Evolutionary conservation across 2,888 invertebrate genomes (phyloP).

Genomic region (Chrysopilus asiliformis): DNA sequence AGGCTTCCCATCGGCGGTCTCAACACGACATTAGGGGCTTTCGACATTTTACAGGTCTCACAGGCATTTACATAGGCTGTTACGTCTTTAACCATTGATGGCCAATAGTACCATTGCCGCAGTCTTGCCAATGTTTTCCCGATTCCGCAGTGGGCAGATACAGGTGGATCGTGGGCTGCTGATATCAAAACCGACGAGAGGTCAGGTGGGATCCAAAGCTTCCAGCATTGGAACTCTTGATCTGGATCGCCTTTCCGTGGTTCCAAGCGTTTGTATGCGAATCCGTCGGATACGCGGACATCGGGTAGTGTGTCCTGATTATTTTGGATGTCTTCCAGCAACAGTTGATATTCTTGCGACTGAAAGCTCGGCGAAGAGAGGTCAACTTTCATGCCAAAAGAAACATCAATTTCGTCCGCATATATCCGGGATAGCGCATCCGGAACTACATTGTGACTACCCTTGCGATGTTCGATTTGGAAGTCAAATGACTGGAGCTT

Average conservation of each 20-base stretch:
- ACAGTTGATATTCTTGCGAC: neutral
- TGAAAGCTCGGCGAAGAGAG: neutral
- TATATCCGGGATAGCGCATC: neutral
- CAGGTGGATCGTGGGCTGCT: slow-evolving; percentile 2
- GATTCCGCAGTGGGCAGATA: slow-evolving; percentile 6
- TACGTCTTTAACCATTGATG: slow-evolving; percentile 10
- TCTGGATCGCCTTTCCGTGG: neutral
- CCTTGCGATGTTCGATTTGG: neutral
- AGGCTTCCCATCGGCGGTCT: slow-evolving; percentile 12
- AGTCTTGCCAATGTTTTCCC: slow-evolving; percentile 7
- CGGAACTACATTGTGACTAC: neutral
- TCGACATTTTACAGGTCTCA: slow-evolving; percentile 5
- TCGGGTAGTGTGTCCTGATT: neutral
- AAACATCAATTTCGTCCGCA: neutral
- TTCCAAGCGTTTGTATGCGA: neutral
- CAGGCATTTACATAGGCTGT: slow-evolving; percentile 5
- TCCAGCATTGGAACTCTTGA: neutral
- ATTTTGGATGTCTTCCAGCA: neutral
- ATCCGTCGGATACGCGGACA: neutral
- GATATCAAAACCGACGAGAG: neutral
- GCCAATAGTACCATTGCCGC: slow-evolving; percentile 14
- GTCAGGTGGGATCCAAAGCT: neutral
- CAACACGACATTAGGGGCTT: slow-evolving; percentile 5
- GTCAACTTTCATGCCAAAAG: neutral
- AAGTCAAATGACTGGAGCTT: neutral